phyloP scores from a whole-genome alignment of 2,888 invertebrate species.

The Latrodectus elegans region DNA sequence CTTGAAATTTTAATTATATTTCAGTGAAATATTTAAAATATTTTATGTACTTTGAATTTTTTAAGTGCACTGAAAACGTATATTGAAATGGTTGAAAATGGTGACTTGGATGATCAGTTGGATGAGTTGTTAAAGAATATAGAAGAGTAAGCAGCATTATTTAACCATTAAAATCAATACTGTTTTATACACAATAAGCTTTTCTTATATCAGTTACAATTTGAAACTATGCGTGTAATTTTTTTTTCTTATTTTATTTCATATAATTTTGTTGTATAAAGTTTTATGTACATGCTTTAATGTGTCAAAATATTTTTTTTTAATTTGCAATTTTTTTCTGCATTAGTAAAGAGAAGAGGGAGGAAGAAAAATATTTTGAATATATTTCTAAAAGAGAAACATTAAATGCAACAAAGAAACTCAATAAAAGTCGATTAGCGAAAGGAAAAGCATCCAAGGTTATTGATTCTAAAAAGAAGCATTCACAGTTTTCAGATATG shows the following conservation, averaged over 20 bases:
- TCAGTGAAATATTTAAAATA: neutral
- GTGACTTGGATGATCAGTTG: constrained; percentile 83
- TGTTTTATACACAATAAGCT: neutral
- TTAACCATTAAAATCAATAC: neutral
- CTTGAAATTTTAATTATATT: neutral
- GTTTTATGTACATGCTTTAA: neutral
- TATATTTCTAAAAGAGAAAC: constrained; percentile 37
- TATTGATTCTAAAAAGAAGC: constrained; percentile 45
- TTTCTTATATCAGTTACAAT: neutral
- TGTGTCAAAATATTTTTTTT: neutral
- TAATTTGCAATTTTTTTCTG: neutral
- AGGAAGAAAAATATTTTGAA: constrained; percentile 37
- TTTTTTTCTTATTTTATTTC: neutral
- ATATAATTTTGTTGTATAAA: neutral
- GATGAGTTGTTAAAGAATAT: constrained; percentile 84
- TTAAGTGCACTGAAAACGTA: constrained; percentile 81
- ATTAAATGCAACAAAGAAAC: constrained; percentile 36
- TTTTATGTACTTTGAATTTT: constrained; percentile 13
- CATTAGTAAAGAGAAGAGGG: constrained; percentile 30
- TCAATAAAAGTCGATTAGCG: constrained; percentile 45
- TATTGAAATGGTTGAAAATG: constrained; percentile 78
- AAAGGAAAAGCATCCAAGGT: constrained; percentile 42
- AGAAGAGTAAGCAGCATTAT: constrained; percentile 78
- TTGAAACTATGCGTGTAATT: neutral
- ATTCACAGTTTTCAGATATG: constrained; percentile 20